These are phyloP conservation scores for Torymus texanus DNA, from an alignment of 2,888 invertebrate species.

Conservation along the genomic window DNA sequence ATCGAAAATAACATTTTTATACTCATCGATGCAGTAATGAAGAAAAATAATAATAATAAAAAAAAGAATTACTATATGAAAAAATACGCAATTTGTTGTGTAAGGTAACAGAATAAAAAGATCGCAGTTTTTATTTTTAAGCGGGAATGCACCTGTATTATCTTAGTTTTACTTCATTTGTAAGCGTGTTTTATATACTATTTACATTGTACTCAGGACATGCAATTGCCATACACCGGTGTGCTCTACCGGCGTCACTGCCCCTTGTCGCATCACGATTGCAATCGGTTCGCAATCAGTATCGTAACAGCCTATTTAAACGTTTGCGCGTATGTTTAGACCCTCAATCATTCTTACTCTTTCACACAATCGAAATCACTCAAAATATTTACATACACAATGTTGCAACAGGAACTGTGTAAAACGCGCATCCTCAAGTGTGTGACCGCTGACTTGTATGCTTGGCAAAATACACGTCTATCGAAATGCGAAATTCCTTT, in stretches of 20 bases:
- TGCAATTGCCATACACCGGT: background rate
- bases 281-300: background rate
- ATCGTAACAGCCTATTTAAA: background rate
- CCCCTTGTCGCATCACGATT: background rate
- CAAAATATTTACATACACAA: constrained; percentile 49
- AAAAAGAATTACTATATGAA: no score
- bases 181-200: constrained; percentile 43
- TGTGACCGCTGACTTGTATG: constrained; percentile 17
- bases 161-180: constrained; percentile 51
- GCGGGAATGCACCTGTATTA: constrained; percentile 51
- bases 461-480: constrained; percentile 40
- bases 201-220: constrained; percentile 29
- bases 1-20: background rate
- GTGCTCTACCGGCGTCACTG: background rate
- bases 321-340: background rate
- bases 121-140: constrained; percentile 26
- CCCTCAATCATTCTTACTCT: constrained; percentile 24
- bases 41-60: no score
- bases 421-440: constrained; percentile 40
- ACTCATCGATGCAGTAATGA: background rate
- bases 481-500: constrained; percentile 47
- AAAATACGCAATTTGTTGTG: background rate
- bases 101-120: constrained; percentile 30
- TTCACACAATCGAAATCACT: background rate
- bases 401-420: constrained; percentile 52